Percentiles rank a stretch among this genome's conserved stretches.
These are phyloP conservation scores for Stenodera caucasica DNA, from an alignment of 2,888 invertebrate genomes.

Conservation along the genomic window DNA sequence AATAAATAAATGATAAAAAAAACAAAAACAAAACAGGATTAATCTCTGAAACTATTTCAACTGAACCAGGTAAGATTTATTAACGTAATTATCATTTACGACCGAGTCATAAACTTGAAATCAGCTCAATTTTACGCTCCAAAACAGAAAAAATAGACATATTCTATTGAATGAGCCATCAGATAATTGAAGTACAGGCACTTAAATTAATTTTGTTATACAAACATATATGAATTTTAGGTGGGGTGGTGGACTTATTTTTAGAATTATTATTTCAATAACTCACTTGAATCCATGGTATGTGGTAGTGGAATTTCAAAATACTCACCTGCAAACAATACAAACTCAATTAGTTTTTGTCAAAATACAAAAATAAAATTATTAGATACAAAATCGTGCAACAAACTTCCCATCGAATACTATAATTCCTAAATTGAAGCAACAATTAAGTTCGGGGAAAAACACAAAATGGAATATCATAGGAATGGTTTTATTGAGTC, in stretches of 20 bases:
- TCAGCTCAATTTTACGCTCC: not conserved
- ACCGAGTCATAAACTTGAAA: not conserved
- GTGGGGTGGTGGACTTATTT: not conserved
- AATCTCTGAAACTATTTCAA: not conserved
- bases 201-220: not conserved
- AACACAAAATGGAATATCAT: slow-evolving; percentile 23
- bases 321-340: slow-evolving; percentile 34
- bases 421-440: slow-evolving; percentile 13
- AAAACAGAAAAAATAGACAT: not conserved
- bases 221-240: not conserved
- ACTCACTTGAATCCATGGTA: not conserved
- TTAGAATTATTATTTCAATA: not conserved
- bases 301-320: slow-evolving; percentile 3
- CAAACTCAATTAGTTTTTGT: not conserved
- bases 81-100: slow-evolving; percentile 1
- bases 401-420: slow-evolving; percentile 9
- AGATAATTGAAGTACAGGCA: not conserved
- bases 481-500: slow-evolving; percentile 25
- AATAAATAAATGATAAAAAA: too few species aligned
- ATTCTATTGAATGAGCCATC: not conserved
- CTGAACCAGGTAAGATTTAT: slow-evolving; percentile 1
- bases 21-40: not conserved
- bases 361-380: not conserved
- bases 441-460: slow-evolving; percentile 21
- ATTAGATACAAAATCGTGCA: slow-evolving; percentile 17